Evolutionary conservation across 2,113 vertebrate species (phyloP).

Genomic region (Clarias magur): DNA sequence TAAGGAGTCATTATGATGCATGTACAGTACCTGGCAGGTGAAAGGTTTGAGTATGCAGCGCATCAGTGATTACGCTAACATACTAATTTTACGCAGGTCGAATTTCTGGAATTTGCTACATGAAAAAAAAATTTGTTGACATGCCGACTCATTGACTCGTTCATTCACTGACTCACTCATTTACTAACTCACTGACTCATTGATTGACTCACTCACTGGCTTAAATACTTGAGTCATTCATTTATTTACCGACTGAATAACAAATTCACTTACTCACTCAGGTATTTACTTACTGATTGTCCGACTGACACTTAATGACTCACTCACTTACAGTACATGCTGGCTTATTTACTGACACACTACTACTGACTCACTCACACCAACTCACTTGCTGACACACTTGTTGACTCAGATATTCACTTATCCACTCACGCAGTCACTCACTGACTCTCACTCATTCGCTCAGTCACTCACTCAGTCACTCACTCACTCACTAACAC

Average conservation of each 20-base stretch:
- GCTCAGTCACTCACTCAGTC: background rate
- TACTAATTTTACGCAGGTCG: background rate
- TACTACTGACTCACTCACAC: background rate
- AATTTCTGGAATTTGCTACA: background rate
- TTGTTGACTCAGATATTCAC: background rate
- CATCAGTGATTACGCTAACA: no score
- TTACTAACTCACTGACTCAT: background rate
- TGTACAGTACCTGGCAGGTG: background rate
- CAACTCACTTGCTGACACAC: background rate
- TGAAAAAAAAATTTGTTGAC: background rate
- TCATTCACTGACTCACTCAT: background rate
- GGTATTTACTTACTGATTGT: background rate
- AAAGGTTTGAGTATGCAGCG: background rate
- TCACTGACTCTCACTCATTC: background rate
- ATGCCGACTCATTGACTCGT: background rate
- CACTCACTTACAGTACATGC: background rate
- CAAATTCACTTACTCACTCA: background rate
- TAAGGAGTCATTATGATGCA: background rate
- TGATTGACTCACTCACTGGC: background rate
- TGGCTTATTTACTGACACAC: background rate
- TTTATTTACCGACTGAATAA: background rate
- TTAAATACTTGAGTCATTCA: background rate
- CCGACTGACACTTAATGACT: background rate
- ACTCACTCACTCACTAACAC: background rate
- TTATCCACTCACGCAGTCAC: background rate